Evolutionary conservation across 1,140 invertebrate species (phyloP).

Genomic region (Elymnias hypermnestra): DNA sequence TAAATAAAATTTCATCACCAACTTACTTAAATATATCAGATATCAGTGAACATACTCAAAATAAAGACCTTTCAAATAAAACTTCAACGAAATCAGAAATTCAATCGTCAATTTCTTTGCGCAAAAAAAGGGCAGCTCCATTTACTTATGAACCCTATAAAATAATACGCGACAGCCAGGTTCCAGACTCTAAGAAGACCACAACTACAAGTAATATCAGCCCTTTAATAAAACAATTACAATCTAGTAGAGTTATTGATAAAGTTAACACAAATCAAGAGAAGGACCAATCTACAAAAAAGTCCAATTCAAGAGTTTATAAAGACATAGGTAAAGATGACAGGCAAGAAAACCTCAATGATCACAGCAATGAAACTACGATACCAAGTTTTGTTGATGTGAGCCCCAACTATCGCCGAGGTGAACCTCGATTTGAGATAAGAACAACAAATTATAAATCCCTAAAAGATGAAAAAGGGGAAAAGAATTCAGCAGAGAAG

Average conservation of each 20-base stretch:
- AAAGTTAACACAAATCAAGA: conserved; percentile 42
- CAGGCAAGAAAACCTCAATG: conserved; percentile 29
- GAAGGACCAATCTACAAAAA: conserved; percentile 38
- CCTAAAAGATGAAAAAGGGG: conserved; percentile 50
- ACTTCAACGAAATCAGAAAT: too few relatives aligned
- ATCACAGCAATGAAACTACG: conserved; percentile 21
- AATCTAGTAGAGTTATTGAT: conserved; percentile 54
- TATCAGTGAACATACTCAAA: too few relatives aligned
- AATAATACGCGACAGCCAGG: conserved; percentile 61
- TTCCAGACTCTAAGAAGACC: conserved; percentile 59
- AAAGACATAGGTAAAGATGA: conserved; percentile 62
- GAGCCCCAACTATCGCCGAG: conserved; percentile 44
- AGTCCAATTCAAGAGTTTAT: conserved; percentile 44
- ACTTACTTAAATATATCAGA: too few relatives aligned
- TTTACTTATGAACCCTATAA: conserved; percentile 71
- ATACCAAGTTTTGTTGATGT: conserved; percentile 47
- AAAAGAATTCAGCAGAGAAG: conserved; percentile 53
- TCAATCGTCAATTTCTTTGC: too few relatives aligned
- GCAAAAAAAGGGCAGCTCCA: conserved; percentile 53
- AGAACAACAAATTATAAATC: conserved; percentile 51
- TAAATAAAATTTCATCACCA: too few relatives aligned
- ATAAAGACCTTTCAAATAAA: too few relatives aligned
- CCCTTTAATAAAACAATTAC: conserved; percentile 64
- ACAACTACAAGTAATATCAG: conserved; percentile 57
- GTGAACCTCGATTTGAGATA: conserved; percentile 62